Evolutionary conservation across 1,140 invertebrate species (phyloP), one percentile per base, ranked within the genome.

Genomic region (Coenobita brevimanus): DNA sequence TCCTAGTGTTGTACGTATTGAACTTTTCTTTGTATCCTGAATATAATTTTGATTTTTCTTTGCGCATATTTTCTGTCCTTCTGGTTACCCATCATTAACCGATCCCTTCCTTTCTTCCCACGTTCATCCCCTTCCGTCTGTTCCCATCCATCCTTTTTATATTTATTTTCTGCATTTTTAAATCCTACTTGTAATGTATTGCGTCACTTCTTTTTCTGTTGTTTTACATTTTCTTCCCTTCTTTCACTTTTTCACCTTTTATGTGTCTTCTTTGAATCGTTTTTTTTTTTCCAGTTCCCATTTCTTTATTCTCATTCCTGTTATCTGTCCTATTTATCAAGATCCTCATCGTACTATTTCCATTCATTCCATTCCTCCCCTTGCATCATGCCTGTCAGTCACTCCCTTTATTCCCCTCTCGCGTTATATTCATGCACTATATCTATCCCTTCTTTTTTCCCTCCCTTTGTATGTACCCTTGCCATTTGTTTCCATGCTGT

Each of bases 61-160:
- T n/a, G n/a, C n/a, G n/a, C n/a, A n/a, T n/a, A n/a, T n/a, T n/a
- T n/a, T n/a, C n/a, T n/a, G n/a, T n/a, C n/a, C 30, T 71, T 38
- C 41, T 38, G 36, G 33, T 71, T 38, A 38, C 67, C 41, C 67
- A 38, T 21, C 41, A 13, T 33, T 38, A 38, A 30, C 41, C 67
- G 36, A 30, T 71, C 67, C 41, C 67, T 71, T 38, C 41, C 67
- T 71, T 38, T 71, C 67, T 71, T 38, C 41, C 67, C 41, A 30
- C 41, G 33, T 71, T 38, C 41, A 30, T 71, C 67, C 41, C 67
- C 41, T 38, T 71, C 67, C 41, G 33, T 71, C 67, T 71, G 33
- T 71, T 38, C 41, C 67, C 41, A 8, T 71, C 67, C 41, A 30
- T 27, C 67, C 6, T 24, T 4, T 33, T 71, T 33, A 38, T 13